Evolutionary conservation across 2,113 vertebrate genomes (phyloP).

Genomic region (Conger conger): DNA sequence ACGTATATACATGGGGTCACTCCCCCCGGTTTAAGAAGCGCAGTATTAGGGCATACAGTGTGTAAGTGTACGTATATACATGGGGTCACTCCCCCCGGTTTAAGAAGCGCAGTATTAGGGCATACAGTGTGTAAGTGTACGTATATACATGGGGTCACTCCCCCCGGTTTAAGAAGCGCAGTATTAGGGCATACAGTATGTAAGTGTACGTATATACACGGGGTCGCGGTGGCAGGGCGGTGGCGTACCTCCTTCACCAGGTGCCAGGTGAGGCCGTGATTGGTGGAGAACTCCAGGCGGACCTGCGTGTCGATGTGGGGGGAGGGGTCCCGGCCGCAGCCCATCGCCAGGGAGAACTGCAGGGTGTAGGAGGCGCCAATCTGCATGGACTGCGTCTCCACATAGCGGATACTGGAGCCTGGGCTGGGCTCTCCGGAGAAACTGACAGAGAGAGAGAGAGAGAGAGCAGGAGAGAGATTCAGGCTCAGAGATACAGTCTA

Average conservation of each 20-base stretch:
- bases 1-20: too few species aligned
- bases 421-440: constrained; percentile 83
- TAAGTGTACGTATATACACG: neutral
- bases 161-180: too few species aligned
- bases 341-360: constrained; percentile 96
- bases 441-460: constrained; percentile 42
- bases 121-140: too few species aligned
- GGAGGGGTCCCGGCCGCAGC: constrained; percentile 84
- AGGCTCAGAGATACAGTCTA: neutral
- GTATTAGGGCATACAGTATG: too few species aligned
- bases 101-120: too few species aligned
- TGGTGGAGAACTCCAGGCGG: constrained; percentile 95
- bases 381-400: constrained; percentile 98
- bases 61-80: too few species aligned
- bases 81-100: too few species aligned
- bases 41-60: too few species aligned
- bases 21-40: too few species aligned
- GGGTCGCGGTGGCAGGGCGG: neutral
- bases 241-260: constrained; percentile 89
- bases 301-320: constrained; percentile 96
- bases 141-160: too few species aligned
- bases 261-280: constrained; percentile 97
- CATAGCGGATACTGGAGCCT: constrained; percentile 91
- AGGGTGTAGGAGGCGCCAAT: constrained; percentile 94
- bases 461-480: neutral